Percentiles rank a stretch among this genome's conserved stretches.
Evolutionary conservation across 2,113 vertebrate species (phyloP).

Genomic region (Cavia porcellus): DNA sequence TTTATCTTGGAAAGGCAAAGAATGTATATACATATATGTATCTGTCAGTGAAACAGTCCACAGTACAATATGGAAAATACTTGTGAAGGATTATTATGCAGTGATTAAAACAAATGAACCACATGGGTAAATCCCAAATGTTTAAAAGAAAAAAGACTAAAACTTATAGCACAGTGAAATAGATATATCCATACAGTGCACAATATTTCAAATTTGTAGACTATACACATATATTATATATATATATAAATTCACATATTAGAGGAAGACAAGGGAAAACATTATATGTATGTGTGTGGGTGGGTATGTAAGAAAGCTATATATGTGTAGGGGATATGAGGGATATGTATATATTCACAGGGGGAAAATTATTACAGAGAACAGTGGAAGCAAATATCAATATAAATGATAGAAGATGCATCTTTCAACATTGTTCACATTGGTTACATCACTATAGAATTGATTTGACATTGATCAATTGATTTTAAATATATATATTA

Average conservation of each 20-base stretch:
- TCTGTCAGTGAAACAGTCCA: neutral
- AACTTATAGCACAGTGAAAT: neutral
- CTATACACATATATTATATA: neutral
- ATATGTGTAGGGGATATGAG: neutral
- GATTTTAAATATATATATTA: neutral
- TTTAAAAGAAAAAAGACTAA: neutral
- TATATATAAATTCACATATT: neutral
- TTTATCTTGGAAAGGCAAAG: neutral
- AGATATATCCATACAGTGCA: neutral
- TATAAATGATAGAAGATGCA: neutral
- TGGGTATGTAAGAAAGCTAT: neutral
- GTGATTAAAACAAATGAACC: neutral
- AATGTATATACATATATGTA: neutral
- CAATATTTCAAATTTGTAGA: slow-evolving; percentile 33
- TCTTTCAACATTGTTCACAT: slow-evolving; percentile 52
- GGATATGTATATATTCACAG: too few species aligned
- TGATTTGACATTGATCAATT: slow-evolving; percentile 28
- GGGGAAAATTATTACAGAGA: neutral
- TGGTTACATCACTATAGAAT: neutral
- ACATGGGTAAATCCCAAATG: slow-evolving; percentile 28
- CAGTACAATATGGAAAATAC: neutral
- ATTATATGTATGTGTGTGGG: too few species aligned
- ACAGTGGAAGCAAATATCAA: neutral
- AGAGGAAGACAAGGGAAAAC: neutral
- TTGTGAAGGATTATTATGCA: slow-evolving; percentile 18